Conservation (phyloP, 2,113 vertebrate genomes). For the Mionectes macconnelli region DNA sequence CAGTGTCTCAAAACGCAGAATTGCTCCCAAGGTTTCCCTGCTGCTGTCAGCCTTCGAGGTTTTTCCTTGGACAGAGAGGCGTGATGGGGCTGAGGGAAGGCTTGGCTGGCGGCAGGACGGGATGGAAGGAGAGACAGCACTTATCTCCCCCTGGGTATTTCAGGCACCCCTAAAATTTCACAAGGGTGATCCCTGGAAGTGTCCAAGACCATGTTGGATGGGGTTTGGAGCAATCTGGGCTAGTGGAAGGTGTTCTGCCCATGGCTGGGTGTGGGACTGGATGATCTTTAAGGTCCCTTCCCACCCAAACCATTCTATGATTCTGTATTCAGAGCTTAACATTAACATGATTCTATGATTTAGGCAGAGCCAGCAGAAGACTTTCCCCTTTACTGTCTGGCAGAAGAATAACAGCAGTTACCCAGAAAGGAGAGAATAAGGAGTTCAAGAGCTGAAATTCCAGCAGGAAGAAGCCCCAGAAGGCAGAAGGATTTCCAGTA, state of each 20-base stretch:
- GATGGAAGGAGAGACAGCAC: neutral
- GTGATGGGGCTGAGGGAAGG: neutral
- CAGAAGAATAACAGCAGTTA: neutral
- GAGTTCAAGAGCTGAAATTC: neutral
- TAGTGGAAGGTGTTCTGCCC: neutral
- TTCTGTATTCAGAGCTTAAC: neutral
- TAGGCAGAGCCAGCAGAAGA: neutral
- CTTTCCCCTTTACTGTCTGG: neutral
- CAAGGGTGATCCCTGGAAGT: neutral
- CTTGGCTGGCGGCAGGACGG: neutral
- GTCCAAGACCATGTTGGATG: accelerated
- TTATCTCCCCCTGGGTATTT: neutral
- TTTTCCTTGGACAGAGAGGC: neutral
- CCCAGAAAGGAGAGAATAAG: neutral
- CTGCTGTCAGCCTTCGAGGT: neutral
- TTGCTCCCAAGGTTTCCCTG: neutral
- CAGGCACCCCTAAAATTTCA: neutral
- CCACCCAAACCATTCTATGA: neutral
- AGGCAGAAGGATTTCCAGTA: neutral
- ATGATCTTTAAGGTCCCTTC: accelerated
- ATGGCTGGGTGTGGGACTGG: accelerated
- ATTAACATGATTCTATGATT: no score
- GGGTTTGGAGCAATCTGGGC: neutral
- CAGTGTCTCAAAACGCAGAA: neutral
- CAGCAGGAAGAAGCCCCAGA: neutral